A percentile compares a stretch with the other conserved stretches of the same genome.
These are phyloP conservation scores for Egretta garzetta DNA, from an alignment of 2,113 vertebrate species.

Conservation along the genomic window DNA sequence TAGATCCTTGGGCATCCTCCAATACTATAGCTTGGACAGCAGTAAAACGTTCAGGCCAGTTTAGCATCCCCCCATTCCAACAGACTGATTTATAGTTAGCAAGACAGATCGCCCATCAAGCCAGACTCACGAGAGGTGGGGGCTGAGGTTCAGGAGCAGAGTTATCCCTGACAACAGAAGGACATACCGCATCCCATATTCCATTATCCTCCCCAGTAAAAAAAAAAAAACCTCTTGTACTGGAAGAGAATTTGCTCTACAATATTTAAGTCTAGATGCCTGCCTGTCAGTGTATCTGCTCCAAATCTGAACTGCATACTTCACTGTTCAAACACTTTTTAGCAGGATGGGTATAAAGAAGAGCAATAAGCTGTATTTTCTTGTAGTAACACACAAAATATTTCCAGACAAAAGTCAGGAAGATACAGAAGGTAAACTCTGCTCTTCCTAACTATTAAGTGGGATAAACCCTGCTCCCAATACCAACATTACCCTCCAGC, in stretches of 20 bases:
- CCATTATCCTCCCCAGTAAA: background rate
- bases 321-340: background rate
- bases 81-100: background rate
- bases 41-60: background rate
- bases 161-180: background rate
- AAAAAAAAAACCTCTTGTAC: background rate
- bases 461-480: background rate
- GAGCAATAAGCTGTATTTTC: background rate
- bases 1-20: background rate
- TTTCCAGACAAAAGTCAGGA: background rate
- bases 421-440: background rate
- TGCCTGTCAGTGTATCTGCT: background rate
- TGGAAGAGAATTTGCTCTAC: background rate
- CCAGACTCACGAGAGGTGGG: rapidly evolving
- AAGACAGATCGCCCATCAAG: background rate
- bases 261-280: background rate
- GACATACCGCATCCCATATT: background rate
- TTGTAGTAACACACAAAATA: background rate
- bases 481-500: background rate
- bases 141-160: background rate
- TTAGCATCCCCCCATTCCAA: background rate
- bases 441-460: background rate
- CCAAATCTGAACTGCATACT: background rate
- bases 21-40: background rate
- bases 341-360: background rate